phyloP scores from a whole-genome alignment of 2,797 vertebrate species.

The Apogon talboti region DNA sequence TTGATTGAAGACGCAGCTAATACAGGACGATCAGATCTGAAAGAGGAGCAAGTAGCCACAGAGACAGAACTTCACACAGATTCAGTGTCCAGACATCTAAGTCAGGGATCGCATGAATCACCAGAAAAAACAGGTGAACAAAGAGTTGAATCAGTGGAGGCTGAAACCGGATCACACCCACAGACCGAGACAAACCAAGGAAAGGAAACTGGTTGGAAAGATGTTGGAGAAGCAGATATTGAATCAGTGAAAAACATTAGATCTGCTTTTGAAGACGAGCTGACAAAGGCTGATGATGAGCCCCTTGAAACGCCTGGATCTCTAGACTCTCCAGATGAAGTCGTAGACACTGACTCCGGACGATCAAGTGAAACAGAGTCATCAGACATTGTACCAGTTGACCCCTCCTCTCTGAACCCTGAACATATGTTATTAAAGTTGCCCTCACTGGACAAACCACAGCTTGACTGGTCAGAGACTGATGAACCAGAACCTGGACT shows the following conservation, averaged over 20 bases:
- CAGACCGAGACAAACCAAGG: background rate
- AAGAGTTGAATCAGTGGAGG: background rate
- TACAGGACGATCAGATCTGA: background rate
- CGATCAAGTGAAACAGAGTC: background rate
- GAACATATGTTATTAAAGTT: background rate
- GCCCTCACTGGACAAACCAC: conserved; percentile 22
- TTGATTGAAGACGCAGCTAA: conserved; percentile 21
- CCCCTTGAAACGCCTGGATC: background rate
- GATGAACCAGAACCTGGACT: conserved; percentile 1
- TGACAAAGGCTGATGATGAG: conserved; percentile 4
- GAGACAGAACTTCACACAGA: conserved; percentile 20
- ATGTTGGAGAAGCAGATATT: conserved; percentile 17
- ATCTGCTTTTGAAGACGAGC: background rate
- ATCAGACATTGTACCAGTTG: conserved; percentile 8
- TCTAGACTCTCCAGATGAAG: conserved; percentile 11
- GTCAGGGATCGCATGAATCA: conserved; percentile 7
- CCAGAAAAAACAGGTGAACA: conserved; percentile 13
- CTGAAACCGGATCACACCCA: conserved; percentile 7
- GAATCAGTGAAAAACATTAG: background rate
- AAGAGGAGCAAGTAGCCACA: background rate
- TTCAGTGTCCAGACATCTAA: background rate
- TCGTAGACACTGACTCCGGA: conserved; percentile 1
- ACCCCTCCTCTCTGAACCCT: background rate
- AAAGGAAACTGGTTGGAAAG: conserved; percentile 6
- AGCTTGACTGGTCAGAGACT: background rate